Percentiles rank a stretch among this genome's conserved stretches.
phyloP scores from a whole-genome alignment of 2,113 vertebrate species.

The Chloropsis cyanopogon region DNA sequence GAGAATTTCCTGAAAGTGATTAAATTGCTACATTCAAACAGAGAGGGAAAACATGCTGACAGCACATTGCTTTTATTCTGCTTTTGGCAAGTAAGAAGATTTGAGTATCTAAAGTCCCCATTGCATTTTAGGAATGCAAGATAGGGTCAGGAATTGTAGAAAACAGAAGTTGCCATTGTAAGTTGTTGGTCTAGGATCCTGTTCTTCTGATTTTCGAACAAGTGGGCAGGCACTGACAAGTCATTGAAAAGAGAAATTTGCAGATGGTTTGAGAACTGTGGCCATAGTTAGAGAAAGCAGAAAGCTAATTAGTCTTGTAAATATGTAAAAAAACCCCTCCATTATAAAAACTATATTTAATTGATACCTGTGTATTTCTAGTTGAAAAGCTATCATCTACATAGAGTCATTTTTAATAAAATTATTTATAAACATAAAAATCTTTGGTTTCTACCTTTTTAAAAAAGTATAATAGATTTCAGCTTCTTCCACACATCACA shows the following conservation, averaged over 20 bases:
- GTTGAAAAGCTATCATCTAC: neutral
- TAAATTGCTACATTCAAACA: neutral
- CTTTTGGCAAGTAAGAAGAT: slow-evolving; percentile 13
- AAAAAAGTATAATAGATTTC: neutral
- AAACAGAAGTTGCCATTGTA: slow-evolving; percentile 43
- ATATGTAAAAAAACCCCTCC: neutral
- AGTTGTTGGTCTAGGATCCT: slow-evolving; percentile 31
- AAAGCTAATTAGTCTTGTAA: neutral
- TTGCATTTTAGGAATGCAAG: slow-evolving; percentile 38
- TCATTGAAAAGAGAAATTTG: neutral
- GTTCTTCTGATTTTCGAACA: slow-evolving; percentile 26
- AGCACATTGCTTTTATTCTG: neutral
- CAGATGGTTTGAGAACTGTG: neutral
- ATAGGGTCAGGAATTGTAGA: neutral
- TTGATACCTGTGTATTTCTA: neutral
- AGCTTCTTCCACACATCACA: neutral
- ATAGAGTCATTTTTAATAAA: neutral
- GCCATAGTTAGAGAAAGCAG: neutral
- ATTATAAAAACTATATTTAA: neutral
- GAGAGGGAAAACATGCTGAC: slow-evolving; percentile 1
- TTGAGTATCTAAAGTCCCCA: slow-evolving; percentile 32
- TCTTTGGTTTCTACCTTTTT: neutral
- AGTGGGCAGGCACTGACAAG: slow-evolving; percentile 20
- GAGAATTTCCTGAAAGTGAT: slow-evolving; percentile 1
- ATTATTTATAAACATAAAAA: neutral